These are phyloP conservation scores for Apaloderma vittatum DNA, from an alignment of 2,113 vertebrate genomes.

Conservation along the genomic window DNA sequence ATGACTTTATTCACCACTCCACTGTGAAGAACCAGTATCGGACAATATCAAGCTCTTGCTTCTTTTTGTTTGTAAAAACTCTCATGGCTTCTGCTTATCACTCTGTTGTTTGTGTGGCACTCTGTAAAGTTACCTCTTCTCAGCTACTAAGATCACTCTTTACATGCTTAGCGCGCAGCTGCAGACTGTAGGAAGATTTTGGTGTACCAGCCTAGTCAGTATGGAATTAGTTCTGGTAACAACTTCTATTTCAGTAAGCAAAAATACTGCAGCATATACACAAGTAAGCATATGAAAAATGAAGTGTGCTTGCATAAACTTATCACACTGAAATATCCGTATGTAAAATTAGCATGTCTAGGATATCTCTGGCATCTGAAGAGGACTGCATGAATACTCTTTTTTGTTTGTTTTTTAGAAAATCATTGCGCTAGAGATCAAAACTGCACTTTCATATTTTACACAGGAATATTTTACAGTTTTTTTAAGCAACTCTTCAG, in stretches of 20 bases:
- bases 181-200: not conserved
- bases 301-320: not conserved
- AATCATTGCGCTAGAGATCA: not conserved
- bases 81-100: not conserved
- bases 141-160: not conserved
- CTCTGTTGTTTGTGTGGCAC: accelerated
- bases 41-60: not conserved
- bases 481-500: not conserved
- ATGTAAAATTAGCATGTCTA: not conserved
- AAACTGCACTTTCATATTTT: not conserved
- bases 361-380: not conserved
- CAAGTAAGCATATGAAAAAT: not conserved
- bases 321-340: not conserved
- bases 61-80: not conserved
- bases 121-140: not conserved
- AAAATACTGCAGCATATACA: not conserved
- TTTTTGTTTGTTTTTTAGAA: not conserved
- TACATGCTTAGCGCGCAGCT: not conserved
- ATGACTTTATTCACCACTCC: not conserved
- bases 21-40: not conserved
- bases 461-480: not conserved
- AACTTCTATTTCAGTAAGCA: not conserved
- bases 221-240: not conserved
- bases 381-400: not conserved
- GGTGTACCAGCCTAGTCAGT: not conserved